These are phyloP conservation scores for Holothuria glaberrima DNA, from an alignment of 35 echinoderm and acorn worm species.

Conservation along the genomic window DNA sequence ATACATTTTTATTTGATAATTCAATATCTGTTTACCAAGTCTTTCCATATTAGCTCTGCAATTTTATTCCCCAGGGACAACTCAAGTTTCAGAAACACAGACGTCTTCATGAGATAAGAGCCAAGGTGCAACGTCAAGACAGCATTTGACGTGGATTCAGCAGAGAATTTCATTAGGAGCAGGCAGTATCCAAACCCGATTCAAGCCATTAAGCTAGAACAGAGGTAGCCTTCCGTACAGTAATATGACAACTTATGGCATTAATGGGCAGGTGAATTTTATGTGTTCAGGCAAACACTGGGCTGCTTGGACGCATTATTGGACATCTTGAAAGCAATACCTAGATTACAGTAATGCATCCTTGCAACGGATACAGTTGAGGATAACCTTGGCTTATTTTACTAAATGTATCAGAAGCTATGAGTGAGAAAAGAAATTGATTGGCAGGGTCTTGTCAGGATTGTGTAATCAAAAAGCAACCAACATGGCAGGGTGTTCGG, in stretches of 20 bases:
- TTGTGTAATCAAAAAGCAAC: too few species aligned
- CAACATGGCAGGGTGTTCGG: too few species aligned
- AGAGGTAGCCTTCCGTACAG: too few species aligned
- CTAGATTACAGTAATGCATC: not conserved
- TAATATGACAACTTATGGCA: constrained; percentile 55
- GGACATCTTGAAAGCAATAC: constrained; percentile 27
- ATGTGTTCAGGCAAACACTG: not conserved
- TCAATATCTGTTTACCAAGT: too few species aligned
- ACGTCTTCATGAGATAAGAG: constrained; percentile 89
- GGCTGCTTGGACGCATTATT: not conserved
- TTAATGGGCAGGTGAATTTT: constrained; percentile 37
- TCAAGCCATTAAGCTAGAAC: constrained; percentile 30
- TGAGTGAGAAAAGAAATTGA: too few species aligned
- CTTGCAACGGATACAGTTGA: not conserved
- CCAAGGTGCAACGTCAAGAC: constrained; percentile 2
- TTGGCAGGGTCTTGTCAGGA: too few species aligned
- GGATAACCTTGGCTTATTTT: constrained; percentile 32
- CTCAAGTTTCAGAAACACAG: constrained; percentile 98
- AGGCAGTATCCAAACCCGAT: constrained; percentile 16
- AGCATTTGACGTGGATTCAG: not conserved
- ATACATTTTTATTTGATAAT: too few species aligned
- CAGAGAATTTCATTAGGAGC: constrained; percentile 36
- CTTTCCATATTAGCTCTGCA: too few species aligned
- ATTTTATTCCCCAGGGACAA: constrained; percentile 77
- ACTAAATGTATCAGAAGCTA: too few species aligned